A percentile compares a stretch with the other conserved stretches of the same genome.
Conservation (phyloP, 2,113 vertebrate species). For the Raphicerus campestris region DNA sequence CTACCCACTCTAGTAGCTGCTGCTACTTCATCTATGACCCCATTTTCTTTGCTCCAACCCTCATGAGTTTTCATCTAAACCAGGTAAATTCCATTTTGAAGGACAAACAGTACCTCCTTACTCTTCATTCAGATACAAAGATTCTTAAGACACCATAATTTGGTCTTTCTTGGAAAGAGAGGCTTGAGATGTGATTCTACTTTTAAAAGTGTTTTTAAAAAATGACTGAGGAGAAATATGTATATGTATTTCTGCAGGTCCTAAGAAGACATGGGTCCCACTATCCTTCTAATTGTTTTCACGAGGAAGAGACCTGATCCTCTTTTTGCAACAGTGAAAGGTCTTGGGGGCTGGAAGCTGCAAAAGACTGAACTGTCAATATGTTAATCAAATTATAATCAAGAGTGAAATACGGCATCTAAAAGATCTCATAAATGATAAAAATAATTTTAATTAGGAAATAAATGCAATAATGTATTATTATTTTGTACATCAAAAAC, state of each 20-base stretch:
- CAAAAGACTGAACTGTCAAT: background rate
- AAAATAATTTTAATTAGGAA: background rate
- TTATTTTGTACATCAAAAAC: background rate
- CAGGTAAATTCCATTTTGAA: background rate
- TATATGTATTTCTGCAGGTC: background rate
- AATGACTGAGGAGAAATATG: background rate
- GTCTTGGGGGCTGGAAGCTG: background rate
- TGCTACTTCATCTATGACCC: background rate
- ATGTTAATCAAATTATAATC: background rate
- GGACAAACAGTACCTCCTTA: background rate
- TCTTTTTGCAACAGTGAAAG: background rate
- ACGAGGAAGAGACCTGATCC: background rate
- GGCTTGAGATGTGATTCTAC: background rate
- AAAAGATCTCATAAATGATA: background rate
- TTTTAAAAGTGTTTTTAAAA: background rate
- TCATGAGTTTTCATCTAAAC: background rate
- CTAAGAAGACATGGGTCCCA: background rate
- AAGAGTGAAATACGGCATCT: background rate
- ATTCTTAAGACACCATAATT: background rate
- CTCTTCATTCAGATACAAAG: background rate
- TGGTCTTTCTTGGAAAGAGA: background rate
- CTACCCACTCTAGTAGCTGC: background rate
- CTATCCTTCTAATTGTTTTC: background rate
- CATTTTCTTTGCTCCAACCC: background rate
- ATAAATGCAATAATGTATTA: background rate